Base-by-base conservation (phyloP, 2,113 vertebrate genomes). In the Tetrao urogallus region DNA sequence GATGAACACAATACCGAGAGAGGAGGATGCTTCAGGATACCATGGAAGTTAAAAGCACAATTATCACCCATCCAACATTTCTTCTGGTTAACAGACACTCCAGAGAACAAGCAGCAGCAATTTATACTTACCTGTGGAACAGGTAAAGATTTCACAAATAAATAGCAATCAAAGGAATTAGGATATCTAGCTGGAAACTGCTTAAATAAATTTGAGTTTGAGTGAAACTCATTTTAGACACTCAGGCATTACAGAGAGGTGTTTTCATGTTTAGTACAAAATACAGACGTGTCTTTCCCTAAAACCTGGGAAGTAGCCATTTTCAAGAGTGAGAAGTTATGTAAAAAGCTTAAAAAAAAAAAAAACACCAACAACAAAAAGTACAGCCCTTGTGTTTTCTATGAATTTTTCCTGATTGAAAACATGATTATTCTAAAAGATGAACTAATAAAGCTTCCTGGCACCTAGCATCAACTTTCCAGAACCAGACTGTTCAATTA, bases 101-200 rank as follows among this genome's bases (percentile, higher is more conserved):
- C 20, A 48, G 13, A 79, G 9, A 10, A 57, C n/a, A 73, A 65
- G 45, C 0, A 86, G 50, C 63, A 88, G 54, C 14, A 82, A 61
- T 2, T 47, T 47, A 63, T 0, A 1, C 18, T 61, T 6, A 54
- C 6, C 18, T 58, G 30, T 32, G 47, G 60, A 79, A 7, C 10
- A 60, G 43, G 58, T 13, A 16, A 58, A 78, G 36, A 81, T 25
- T 80, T 63, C 88, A 88, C 32, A n/a, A 42, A n/a, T 18, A 90
- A 87, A 85, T 32, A 12, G 73, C 2, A 5, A 64, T 43, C 38
- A 14, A 45, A n/a, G 19, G 19, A 16, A 69, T 43, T 27, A 13
- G 28, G 50, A 17, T 80, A 36, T 25, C 72, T 27, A 34, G 15
- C 47, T 48, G 21, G 6, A 88, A 21, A 28, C 2, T 0, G 0